Percentiles rank a stretch among this genome's conserved stretches.
These are phyloP conservation scores for Dastarcus helophoroides DNA, from an alignment of 2,888 invertebrate genomes.

Conservation along the genomic window DNA sequence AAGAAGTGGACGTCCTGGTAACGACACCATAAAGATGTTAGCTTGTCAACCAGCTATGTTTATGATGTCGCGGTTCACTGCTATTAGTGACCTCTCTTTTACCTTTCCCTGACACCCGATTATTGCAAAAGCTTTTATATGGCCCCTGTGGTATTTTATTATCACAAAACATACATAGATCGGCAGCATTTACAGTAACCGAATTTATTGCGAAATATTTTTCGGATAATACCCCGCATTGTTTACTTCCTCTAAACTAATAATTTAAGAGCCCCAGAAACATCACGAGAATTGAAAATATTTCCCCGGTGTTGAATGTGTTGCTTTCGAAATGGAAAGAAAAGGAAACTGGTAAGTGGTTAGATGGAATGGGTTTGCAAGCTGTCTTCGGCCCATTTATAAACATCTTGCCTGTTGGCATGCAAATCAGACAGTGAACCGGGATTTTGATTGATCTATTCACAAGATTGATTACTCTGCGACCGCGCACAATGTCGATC, in stretches of 20 bases:
- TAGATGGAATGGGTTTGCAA: conserved; percentile 23
- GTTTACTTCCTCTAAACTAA: too few relatives aligned
- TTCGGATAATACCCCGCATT: too few relatives aligned
- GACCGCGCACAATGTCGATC: conserved; percentile 30
- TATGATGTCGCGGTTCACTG: conserved; percentile 31
- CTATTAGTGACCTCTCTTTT: conserved; percentile 20
- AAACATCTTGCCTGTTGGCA: conserved; percentile 39
- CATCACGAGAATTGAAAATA: too few relatives aligned
- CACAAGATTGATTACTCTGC: conserved; percentile 37
- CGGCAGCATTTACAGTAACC: too few relatives aligned
- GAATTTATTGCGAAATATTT: too few relatives aligned
- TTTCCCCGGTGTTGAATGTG: too few relatives aligned
- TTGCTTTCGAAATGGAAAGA: too few relatives aligned
- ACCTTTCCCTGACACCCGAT: conserved; percentile 18
- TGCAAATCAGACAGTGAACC: conserved; percentile 38
- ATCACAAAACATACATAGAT: too few relatives aligned
- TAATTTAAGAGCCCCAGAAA: too few relatives aligned
- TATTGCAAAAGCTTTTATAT: conserved; percentile 7
- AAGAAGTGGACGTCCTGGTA: too few relatives aligned
- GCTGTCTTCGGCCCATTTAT: conserved; percentile 38
- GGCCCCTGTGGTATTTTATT: too few relatives aligned
- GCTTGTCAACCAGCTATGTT: conserved; percentile 29
- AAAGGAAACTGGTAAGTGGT: conserved; percentile 23
- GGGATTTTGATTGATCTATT: conserved; percentile 40
- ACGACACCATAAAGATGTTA: conserved; percentile 34